A percentile compares a stretch with the other conserved stretches of the same genome.
phyloP scores from a whole-genome alignment of 2,113 vertebrate genomes.

The Neolamprologus sp. region DNA sequence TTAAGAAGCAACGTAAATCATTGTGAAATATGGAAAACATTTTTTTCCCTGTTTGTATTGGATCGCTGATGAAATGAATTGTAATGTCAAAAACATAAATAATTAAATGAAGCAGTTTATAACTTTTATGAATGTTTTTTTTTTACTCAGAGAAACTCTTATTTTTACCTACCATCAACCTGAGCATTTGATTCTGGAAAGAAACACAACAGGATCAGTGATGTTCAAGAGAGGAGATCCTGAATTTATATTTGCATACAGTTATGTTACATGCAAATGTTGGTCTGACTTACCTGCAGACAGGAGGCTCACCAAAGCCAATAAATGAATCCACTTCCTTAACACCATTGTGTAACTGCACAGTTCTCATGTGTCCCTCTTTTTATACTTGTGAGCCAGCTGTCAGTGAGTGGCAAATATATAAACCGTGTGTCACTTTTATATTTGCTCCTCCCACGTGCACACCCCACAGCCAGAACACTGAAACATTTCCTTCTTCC shows the following conservation, averaged over 20 bases:
- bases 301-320: not conserved
- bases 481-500: not conserved
- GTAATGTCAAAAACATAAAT: not conserved
- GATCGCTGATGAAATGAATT: rapidly evolving
- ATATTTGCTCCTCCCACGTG: not conserved
- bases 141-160: not conserved
- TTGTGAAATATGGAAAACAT: not conserved
- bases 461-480: not conserved
- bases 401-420: not conserved
- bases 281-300: slow-evolving; percentile 18
- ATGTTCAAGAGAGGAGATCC: not conserved
- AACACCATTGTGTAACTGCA: slow-evolving; percentile 24
- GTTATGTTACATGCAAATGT: not conserved
- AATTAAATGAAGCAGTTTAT: not conserved
- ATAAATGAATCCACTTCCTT: not conserved
- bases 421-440: not conserved
- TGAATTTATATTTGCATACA: not conserved
- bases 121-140: not conserved
- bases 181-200: slow-evolving; percentile 18
- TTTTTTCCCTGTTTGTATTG: rapidly evolving
- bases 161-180: slow-evolving; percentile 19
- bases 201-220: rapidly evolving
- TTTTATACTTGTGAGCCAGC: not conserved
- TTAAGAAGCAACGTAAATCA: not conserved
- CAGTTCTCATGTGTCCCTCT: not conserved